These are phyloP conservation scores for Acronicta alni DNA, from an alignment of 2,888 invertebrate genomes.

Conservation along the genomic window DNA sequence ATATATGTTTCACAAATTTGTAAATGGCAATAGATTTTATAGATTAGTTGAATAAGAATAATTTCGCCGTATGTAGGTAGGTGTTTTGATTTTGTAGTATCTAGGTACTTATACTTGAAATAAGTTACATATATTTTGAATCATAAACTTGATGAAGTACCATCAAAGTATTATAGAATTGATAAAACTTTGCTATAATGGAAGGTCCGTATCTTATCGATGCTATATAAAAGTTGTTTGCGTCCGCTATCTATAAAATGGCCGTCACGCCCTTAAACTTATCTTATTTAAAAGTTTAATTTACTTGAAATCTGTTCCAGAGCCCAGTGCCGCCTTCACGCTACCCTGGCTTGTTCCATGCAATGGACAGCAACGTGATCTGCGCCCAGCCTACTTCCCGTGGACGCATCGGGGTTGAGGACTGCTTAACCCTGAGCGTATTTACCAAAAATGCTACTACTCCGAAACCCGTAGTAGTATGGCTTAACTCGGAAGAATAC, in stretches of 20 bases:
- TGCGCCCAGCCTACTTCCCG: constrained; percentile 75
- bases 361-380: constrained; percentile 66
- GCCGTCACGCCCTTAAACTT: constrained; percentile 17
- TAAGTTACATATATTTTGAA: too few relatives aligned
- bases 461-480: constrained; percentile 78
- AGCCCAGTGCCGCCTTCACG: constrained; percentile 54
- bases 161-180: constrained; percentile 2
- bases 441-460: constrained; percentile 71
- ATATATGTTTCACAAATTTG: too few relatives aligned
- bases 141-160: too few relatives aligned
- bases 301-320: constrained; percentile 57
- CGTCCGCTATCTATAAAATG: constrained; percentile 32
- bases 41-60: too few relatives aligned
- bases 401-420: constrained; percentile 77
- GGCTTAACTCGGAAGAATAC: constrained; percentile 79
- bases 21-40: too few relatives aligned
- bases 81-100: too few relatives aligned
- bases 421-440: constrained; percentile 78
- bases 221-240: constrained; percentile 34
- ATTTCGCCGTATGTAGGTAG: too few relatives aligned
- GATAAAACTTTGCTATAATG: constrained; percentile 21
- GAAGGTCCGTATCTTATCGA: constrained; percentile 39
- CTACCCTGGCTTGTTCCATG: constrained; percentile 62
- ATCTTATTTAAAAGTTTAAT: constrained; percentile 33
- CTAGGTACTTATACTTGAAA: too few relatives aligned